phyloP scores from a whole-genome alignment of 2,888 invertebrate species.

The Melanargia galathea region DNA sequence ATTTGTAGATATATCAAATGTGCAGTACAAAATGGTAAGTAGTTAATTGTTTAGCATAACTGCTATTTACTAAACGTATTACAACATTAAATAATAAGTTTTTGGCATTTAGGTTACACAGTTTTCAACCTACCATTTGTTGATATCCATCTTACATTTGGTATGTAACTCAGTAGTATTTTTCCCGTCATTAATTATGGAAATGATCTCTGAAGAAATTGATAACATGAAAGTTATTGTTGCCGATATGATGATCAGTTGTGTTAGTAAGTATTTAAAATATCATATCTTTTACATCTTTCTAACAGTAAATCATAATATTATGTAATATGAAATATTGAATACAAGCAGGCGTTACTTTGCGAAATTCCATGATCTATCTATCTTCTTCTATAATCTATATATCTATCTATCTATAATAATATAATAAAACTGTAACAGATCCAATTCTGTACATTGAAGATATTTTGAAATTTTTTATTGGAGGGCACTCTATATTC shows the following conservation, averaged over 20 bases:
- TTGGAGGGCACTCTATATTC: no score
- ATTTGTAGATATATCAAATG: not conserved
- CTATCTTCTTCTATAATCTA: no score
- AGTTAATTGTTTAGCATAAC: not conserved
- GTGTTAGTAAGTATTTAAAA: conserved; percentile 1
- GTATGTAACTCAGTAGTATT: not conserved
- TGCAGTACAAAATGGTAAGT: not conserved
- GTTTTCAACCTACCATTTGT: not conserved
- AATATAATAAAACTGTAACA: no score
- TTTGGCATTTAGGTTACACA: not conserved
- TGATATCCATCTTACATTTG: not conserved
- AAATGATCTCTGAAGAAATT: conserved; percentile 6
- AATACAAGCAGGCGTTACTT: no score
- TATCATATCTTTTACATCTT: no score
- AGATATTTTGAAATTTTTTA: no score
- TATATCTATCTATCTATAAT: no score
- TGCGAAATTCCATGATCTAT: no score
- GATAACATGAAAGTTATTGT: conserved; percentile 1
- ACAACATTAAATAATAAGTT: not conserved
- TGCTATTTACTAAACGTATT: not conserved
- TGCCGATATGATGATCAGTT: conserved; percentile 12
- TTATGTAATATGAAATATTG: no score
- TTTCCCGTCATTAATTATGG: conserved; percentile 10
- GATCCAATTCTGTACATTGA: no score
- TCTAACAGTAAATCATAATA: no score